Base-by-base conservation (phyloP, 1,140 invertebrate genomes). In the Colletes latitarsis region DNA sequence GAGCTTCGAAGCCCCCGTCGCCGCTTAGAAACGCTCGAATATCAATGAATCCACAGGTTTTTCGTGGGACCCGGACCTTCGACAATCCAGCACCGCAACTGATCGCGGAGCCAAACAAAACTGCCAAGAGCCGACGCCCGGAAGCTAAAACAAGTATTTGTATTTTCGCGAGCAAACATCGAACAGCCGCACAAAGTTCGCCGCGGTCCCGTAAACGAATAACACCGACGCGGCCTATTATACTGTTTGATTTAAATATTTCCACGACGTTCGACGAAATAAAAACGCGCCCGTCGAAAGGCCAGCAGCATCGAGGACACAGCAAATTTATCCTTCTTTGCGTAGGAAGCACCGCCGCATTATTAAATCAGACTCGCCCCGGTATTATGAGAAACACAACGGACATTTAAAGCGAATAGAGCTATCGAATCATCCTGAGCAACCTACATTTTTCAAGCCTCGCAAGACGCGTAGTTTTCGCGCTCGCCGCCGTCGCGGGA, bases 41-140 rank as follows among this genome's bases (percentile, higher is more conserved):
- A 85, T 87, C 79, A 68, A 81, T 74, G 77, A 84, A 81, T 87
- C 73, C 63, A 72, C 82, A 76, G 67, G 66, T 82, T 79, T 73
- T 82, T 49, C 52, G 4, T n/a, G 21, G n/a, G 55, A 21, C 46
- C 39, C 52, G 63, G 43, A 60, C 53, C 71, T 74, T 12, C 21
- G 53, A 75, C 71, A 53, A 78, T 77, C 12, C n/a, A 4, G 41
- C 15, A 43, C 4, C 17, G 55, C 10, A 8, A n/a, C 55, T 15
- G 63, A 39, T 15, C 17, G 12, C 30, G 6, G 8, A 17, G 14
- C 39, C 43, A 21, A 46, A 6, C 41, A 39, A 21, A 30, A 17
- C 3, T 9, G 43, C 43, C 1, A 21, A 52, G 15, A 43, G 39
- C 17, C n/a, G 14, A 21, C 10, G 30, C 12, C 0, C 30, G 30